Base-by-base conservation (phyloP, 1,140 invertebrate genomes). In the Diuraphis noxia region DNA sequence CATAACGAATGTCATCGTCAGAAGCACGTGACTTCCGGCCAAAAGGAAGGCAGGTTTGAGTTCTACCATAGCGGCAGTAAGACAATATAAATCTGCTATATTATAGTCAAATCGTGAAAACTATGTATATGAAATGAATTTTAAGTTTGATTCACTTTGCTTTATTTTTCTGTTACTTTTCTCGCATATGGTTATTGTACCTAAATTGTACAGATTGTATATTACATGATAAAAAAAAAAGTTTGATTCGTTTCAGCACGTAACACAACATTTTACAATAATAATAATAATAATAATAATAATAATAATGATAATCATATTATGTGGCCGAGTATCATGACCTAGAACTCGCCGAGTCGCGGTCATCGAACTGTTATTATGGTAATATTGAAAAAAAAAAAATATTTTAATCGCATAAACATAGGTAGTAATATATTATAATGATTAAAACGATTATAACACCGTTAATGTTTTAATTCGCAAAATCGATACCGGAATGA, bases 261-360 rank as follows among this genome's bases (percentile, higher is more conserved):
- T 63, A 13, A 63, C 17, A 72, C 4, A 63, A 17, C 5, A 6
- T 72, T 72, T 72, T 72, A 30, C 30, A n/a, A 72, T n/a, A n/a
- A n/a, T 72, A 72, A 72, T 72, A 63, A 13, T 63, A 72, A n/a
- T n/a, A n/a, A 72, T n/a, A n/a, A n/a, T 72, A 72, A 72, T 72
- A 63, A 13, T 63, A 72, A n/a, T n/a, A n/a, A n/a, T n/a, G n/a
- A n/a, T n/a, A n/a, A n/a, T n/a, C n/a, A n/a, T n/a, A n/a, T n/a
- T n/a, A n/a, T n/a, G 13, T n/a, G 13, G 4, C 13, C n/a, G 30
- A n/a, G n/a, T n/a, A 72, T 72, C n/a, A 72, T 72, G 56, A 72
- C n/a, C 56, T 72, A 72, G 56, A 72, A 72, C n/a, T n/a, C n/a
- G 10, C 56, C 2, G 30, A 63, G 56, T 63, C 30, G n/a, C 56